Evolutionary conservation across 1,140 invertebrate genomes (phyloP).

Genomic region (Probaryconus sp.): DNA sequence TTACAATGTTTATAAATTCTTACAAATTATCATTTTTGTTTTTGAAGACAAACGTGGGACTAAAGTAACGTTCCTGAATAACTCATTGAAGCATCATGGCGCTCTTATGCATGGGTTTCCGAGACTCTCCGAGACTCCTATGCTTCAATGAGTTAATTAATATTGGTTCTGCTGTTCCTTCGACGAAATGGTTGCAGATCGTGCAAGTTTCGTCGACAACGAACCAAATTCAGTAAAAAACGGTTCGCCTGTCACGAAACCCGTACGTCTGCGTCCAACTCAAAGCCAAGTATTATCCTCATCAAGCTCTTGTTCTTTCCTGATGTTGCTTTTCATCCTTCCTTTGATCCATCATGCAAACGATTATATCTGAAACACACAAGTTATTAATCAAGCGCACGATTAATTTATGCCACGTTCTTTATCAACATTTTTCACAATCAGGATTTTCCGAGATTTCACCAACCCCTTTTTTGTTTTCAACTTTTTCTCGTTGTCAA

Average conservation of each 20-base stretch:
- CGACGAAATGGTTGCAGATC: constrained; percentile 80
- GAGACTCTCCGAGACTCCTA: no score
- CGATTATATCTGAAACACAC: constrained; percentile 40
- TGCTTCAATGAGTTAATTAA: neutral
- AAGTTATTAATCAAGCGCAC: no score
- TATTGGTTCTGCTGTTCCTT: constrained; percentile 1
- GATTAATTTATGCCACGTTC: no score
- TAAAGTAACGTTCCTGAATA: no score
- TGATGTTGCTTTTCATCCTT: constrained; percentile 9
- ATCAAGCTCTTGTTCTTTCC: constrained; percentile 41
- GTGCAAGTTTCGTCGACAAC: constrained; percentile 95
- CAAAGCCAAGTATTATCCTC: constrained; percentile 28
- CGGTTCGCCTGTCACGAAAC: constrained; percentile 89
- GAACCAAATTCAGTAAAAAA: constrained; percentile 83
- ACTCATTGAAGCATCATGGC: no score
- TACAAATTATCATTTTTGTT: no score
- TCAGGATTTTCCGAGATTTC: constrained; percentile 15
- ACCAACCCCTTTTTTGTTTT: no score
- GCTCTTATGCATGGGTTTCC: no score
- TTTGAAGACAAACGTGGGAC: no score
- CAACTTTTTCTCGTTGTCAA: no score
- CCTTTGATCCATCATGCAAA: constrained; percentile 46
- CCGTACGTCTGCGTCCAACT: constrained; percentile 80
- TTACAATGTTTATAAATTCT: no score
- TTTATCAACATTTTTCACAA: no score